Evolutionary conservation across 2,888 invertebrate species (phyloP), one percentile per base, ranked within the genome.

Genomic region (Campopleginae sp.): DNA sequence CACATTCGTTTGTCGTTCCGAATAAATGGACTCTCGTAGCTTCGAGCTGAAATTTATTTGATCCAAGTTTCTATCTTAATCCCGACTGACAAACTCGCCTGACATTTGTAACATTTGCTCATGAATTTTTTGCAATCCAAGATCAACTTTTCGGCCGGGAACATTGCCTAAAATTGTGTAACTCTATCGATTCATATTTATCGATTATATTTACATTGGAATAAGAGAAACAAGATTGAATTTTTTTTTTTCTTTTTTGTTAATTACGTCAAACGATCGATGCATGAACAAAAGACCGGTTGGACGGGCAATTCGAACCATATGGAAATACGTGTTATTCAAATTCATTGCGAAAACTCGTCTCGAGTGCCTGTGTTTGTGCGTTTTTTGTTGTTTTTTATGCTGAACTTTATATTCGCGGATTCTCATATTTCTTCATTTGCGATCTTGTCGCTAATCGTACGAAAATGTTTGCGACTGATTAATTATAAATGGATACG

Each of bases 11-110:
- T 58, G 70, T 75, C 71, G 54, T 61, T 68, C 33, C 19, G 77
- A 77, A 77, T 82, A 82, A 82, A 77, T 80, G 44, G 77, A 77
- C 76, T 85, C 77, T 85, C 82, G 48, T 61, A 74, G 80, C 66
- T 63, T 23, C 46, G 77, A 68, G 80, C 58, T 82, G 85, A 85
- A 80, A 80, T 80, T 85, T 82, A 77, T 58, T 80, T 31, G 31
- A 80, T 80, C 68, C 48, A 61, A 27, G 51, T 72, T 77, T 66
- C 80, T 72, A 82, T 83, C 51, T 70, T 12, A 31, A 82, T 85
- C 44, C 8, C 2, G 48, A 68, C 42, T 23, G 63, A 66, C 17
- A 38, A 31, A 23, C 48, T 7, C 44, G 48, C 7, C n/a, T 12
- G 48, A 27, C 19, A 68, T 66, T 77, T 74, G 48, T n/a, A 31